Evolutionary conservation across 1,140 invertebrate species (phyloP).

Genomic region (Drosophila baimaii): DNA sequence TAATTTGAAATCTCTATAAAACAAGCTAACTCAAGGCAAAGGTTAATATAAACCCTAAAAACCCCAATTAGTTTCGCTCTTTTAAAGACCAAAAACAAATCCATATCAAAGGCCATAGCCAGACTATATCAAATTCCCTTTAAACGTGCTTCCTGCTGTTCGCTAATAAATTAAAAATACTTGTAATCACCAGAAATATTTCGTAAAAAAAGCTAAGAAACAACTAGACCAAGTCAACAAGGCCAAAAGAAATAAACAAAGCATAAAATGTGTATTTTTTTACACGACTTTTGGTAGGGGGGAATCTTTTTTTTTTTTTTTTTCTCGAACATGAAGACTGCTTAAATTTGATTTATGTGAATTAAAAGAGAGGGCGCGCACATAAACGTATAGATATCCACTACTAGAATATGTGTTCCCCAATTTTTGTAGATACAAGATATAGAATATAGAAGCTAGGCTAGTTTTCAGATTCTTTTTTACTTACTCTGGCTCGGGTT

Average conservation of each 20-base stretch:
- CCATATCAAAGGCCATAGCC: not conserved
- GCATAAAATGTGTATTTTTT: slow-evolving; percentile 20
- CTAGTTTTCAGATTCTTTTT: not conserved
- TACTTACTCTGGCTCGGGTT: slow-evolving; percentile 93
- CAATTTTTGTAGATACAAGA: not conserved
- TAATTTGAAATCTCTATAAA: not conserved
- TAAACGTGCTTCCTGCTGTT: slow-evolving; percentile 25
- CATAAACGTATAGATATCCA: slow-evolving; percentile 6
- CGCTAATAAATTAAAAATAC: slow-evolving; percentile 32
- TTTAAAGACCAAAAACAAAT: not conserved
- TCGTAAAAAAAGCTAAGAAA: slow-evolving; percentile 20
- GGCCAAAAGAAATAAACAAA: slow-evolving; percentile 41
- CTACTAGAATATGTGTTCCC: not conserved
- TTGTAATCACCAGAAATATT: slow-evolving; percentile 35
- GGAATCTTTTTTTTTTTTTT: slow-evolving; percentile 7
- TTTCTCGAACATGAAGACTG: slow-evolving; percentile 32
- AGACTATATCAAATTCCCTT: slow-evolving; percentile 30
- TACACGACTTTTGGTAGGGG: slow-evolving; percentile 4
- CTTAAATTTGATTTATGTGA: slow-evolving; percentile 67
- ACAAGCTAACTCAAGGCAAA: not conserved
- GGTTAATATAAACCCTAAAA: too few relatives aligned
- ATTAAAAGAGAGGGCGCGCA: slow-evolving; percentile 32
- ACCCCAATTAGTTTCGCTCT: not conserved
- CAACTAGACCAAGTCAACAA: slow-evolving; percentile 28
- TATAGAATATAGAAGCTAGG: not conserved